Conservation (phyloP, 2,113 vertebrate species). For the Clinocottus analis region DNA sequence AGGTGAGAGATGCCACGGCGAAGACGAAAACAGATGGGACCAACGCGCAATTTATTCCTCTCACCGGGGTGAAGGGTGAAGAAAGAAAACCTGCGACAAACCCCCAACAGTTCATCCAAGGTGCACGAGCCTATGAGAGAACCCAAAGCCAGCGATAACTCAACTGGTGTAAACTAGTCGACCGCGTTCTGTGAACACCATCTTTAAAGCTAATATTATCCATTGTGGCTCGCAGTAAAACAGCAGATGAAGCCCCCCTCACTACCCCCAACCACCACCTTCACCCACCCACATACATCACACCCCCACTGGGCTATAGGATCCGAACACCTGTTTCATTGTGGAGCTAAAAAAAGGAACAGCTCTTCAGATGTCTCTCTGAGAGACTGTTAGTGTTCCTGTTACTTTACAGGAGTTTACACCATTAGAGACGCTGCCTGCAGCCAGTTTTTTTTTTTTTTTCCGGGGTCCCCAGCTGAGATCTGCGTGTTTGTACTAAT, state of each 20-base stretch:
- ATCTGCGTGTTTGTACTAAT: background rate
- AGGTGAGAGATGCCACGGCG: conserved; percentile 44
- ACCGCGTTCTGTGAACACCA: background rate
- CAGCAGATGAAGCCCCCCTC: conserved; percentile 48
- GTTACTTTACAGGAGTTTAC: conserved; percentile 13
- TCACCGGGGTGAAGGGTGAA: conserved; percentile 26
- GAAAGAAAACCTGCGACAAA: conserved; percentile 21
- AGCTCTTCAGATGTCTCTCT: conserved; percentile 33
- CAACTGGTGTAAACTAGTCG: background rate
- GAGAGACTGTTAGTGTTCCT: conserved; percentile 5
- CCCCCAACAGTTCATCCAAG: background rate
- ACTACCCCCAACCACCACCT: too few relatives aligned
- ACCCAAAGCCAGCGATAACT: background rate
- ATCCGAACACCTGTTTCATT: conserved; percentile 60
- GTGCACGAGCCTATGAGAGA: background rate
- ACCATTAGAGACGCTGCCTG: background rate
- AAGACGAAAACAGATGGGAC: conserved; percentile 61
- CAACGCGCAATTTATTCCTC: conserved; percentile 21
- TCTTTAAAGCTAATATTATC: background rate
- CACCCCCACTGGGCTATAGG: conserved; percentile 49
- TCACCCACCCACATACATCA: conserved; percentile 49
- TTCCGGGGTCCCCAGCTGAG: background rate
- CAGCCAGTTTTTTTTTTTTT: background rate
- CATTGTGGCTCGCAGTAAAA: background rate
- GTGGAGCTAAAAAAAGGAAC: conserved; percentile 31